A percentile compares a stretch with the other conserved stretches of the same genome.
Evolutionary conservation across 1,140 invertebrate species (phyloP).

Genomic region (Drosophila pectinifera): DNA sequence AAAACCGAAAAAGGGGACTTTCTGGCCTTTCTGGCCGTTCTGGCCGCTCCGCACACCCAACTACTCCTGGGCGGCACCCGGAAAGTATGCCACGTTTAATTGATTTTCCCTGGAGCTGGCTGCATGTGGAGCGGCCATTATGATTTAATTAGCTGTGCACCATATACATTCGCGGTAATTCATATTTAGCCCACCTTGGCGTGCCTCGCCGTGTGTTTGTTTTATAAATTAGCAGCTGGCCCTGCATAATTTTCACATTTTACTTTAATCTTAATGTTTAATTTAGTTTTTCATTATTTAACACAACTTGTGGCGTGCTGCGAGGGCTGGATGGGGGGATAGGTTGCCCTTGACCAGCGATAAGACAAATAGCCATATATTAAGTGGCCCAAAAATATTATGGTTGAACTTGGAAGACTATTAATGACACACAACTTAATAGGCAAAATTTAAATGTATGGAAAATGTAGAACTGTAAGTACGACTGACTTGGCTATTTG

Average conservation of each 20-base stretch:
- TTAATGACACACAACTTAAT: too few relatives aligned
- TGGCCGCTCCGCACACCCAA: conserved; percentile 7
- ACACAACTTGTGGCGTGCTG: conserved; percentile 47
- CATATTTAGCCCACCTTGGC: conserved; percentile 70
- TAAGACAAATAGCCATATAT: too few relatives aligned
- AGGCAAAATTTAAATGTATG: too few relatives aligned
- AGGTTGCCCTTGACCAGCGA: conserved; percentile 19
- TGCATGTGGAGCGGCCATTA: conserved; percentile 76
- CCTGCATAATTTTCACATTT: conserved; percentile 80
- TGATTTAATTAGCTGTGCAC: conserved; percentile 81
- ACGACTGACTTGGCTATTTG: background rate
- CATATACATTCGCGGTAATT: conserved; percentile 74
- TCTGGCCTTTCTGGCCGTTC: background rate
- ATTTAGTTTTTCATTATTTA: conserved; percentile 84
- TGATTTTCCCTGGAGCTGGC: conserved; percentile 56
- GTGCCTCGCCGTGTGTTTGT: conserved; percentile 60
- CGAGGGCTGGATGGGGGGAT: background rate
- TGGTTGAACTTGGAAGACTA: too few relatives aligned
- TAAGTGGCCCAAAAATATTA: too few relatives aligned
- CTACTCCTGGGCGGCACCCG: conserved; percentile 16
- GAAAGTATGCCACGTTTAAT: conserved; percentile 60
- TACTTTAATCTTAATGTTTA: conserved; percentile 77
- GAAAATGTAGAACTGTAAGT: too few relatives aligned
- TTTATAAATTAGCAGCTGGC: conserved; percentile 68
- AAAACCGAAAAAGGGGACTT: conserved; percentile 32